These are phyloP conservation scores for Eonycteris spelaea DNA, from an alignment of 2,113 vertebrate genomes.

Conservation along the genomic window DNA sequence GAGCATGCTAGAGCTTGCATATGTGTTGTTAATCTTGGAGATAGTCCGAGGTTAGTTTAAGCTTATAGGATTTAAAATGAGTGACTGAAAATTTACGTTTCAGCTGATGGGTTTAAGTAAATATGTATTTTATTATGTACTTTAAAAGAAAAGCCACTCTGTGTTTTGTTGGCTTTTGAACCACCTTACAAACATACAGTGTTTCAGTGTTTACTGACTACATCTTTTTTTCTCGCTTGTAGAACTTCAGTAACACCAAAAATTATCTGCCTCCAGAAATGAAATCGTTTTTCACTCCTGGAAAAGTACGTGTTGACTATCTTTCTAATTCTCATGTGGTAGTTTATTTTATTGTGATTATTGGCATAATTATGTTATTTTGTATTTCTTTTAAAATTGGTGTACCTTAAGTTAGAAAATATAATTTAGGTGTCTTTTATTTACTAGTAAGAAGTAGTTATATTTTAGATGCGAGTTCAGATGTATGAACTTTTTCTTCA, in stretches of 20 bases:
- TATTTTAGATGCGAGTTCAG: background rate
- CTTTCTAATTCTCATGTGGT: slow-evolving; percentile 29
- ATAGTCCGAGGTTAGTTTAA: background rate
- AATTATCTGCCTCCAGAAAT: slow-evolving; percentile 98
- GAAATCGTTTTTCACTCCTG: slow-evolving; percentile 97
- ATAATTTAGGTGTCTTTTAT: background rate
- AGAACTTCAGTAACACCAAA: slow-evolving; percentile 99
- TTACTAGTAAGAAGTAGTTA: slow-evolving; percentile 11
- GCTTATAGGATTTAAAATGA: background rate
- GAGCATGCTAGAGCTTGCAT: background rate
- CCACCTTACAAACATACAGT: background rate
- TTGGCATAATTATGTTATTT: background rate
- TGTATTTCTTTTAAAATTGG: slow-evolving; percentile 37
- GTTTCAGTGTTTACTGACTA: background rate
- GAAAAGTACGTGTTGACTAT: slow-evolving; percentile 88
- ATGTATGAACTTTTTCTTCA: background rate
- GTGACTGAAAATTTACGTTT: slow-evolving; percentile 23
- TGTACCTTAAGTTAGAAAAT: background rate
- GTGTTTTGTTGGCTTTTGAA: background rate
- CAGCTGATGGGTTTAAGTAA: slow-evolving; percentile 11
- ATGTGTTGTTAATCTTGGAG: background rate
- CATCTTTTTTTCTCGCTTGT: slow-evolving; percentile 63
- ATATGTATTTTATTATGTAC: background rate
- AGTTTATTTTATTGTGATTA: slow-evolving; percentile 45
- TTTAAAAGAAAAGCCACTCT: background rate